Conservation (phyloP, 2,888 invertebrate species). For the Noctua janthina region DNA sequence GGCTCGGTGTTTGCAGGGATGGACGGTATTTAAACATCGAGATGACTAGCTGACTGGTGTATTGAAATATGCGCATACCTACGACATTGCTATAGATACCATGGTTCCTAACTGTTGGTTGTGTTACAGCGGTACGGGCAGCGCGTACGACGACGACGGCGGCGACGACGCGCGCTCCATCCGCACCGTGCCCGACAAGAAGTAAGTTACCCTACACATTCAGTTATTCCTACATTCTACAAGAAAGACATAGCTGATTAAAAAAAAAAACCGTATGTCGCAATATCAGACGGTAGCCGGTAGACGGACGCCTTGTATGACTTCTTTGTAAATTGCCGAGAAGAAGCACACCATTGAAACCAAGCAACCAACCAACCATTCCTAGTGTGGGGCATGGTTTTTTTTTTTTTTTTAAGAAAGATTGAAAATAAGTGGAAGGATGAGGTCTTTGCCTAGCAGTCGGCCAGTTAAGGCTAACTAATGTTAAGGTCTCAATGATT, state of each 20-base stretch:
- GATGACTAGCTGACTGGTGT: neutral
- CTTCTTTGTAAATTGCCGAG: neutral
- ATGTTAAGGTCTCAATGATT: neutral
- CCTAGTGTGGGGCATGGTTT: too few species aligned
- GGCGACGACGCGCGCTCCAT: constrained; percentile 92
- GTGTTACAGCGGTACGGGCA: constrained; percentile 86
- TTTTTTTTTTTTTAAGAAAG: too few species aligned
- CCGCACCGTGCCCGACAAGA: constrained; percentile 88
- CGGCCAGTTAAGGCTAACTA: neutral
- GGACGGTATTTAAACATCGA: neutral
- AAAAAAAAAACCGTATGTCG: neutral
- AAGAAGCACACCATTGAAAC: neutral
- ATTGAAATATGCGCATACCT: neutral
- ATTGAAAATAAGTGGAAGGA: neutral
- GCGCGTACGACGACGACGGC: constrained; percentile 92
- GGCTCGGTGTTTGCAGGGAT: neutral
- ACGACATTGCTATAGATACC: neutral
- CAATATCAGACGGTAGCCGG: neutral
- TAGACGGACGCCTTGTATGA: neutral
- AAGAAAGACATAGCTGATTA: neutral
- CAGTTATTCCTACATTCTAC: neutral
- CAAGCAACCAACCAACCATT: too few species aligned
- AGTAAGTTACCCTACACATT: constrained; percentile 72
- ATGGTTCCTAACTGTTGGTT: neutral
- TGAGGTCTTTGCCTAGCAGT: neutral